These are phyloP conservation scores for Alexandromys oeconomus DNA, from an alignment of 2,797 vertebrate species.

Conservation along the genomic window DNA sequence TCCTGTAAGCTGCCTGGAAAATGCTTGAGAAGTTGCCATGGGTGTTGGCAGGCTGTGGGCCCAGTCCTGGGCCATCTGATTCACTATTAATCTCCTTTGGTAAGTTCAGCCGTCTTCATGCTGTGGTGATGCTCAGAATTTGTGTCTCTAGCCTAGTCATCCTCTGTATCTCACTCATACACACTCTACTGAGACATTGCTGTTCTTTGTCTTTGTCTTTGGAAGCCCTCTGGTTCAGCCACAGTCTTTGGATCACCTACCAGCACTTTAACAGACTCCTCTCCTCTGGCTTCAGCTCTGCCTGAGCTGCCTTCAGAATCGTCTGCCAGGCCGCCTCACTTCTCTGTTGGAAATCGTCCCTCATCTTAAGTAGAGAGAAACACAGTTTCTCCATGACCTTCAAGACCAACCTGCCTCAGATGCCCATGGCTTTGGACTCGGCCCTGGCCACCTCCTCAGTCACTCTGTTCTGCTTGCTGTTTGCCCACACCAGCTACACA, in stretches of 20 bases:
- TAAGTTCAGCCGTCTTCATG: not conserved
- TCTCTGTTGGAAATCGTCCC: not conserved
- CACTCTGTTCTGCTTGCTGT: no score
- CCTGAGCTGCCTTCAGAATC: not conserved
- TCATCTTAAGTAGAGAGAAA: not conserved
- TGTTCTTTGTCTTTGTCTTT: not conserved
- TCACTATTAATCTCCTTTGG: not conserved
- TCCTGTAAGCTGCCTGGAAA: not conserved
- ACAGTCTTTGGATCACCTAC: not conserved
- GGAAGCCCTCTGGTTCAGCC: not conserved
- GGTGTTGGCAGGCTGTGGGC: not conserved
- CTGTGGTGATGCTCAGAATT: not conserved
- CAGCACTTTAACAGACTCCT: not conserved
- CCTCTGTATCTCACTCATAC: not conserved
- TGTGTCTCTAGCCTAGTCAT: not conserved
- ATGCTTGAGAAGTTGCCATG: not conserved
- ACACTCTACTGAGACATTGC: not conserved
- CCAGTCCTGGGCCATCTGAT: no score
- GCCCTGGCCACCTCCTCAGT: not conserved
- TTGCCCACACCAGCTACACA: not conserved
- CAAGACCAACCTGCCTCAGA: fast-evolving
- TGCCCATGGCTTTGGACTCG: fast-evolving
- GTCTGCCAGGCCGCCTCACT: not conserved
- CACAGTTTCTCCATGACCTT: not conserved
- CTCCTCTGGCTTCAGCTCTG: not conserved